Evolutionary conservation across 2,888 invertebrate species (phyloP), one percentile per base, ranked within the genome.

Genomic region (Himalopsyche kuldschensis): DNA sequence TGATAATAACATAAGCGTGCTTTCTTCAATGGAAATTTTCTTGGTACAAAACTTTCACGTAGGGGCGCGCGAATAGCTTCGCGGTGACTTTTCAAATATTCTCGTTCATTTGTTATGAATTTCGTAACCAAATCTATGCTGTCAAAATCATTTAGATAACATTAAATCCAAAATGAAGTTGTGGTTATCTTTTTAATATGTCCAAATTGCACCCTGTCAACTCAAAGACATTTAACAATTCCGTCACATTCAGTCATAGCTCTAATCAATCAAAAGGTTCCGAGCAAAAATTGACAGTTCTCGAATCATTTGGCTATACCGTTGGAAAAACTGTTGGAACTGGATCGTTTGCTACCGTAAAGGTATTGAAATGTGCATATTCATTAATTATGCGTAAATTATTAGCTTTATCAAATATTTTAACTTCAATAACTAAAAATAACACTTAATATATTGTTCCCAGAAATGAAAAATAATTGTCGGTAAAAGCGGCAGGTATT

Each of bases 281-380:
- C 69, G 69, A 69, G 3, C 35, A 31, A 4, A 41, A 76, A 76
- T 76, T 76, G 76, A 35, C 76, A 41, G 95, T 96, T 77, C 92
- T 96, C 47, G 95, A 96, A 90, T 93, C 94, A 32, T 96, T 96
- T 89, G 96, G 96, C 85, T 96, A 96, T 87, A 92, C 92, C 80
- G 90, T 96, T 82, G 95, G 96, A 24, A 94, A 94, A 88, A 94
- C 94, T 5, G 95, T 96, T 87, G 96, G 96, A 5, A 93, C 94
- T n/a, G 96, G 96, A 27, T 96, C 96, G 55, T 96, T 96, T 90
- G 96, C 96, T 75, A 95, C 95, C 79, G 96, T 96, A 11, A 95
- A 95, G 92, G 95, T 95, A 90, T 83, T 82, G 11, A 41, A 20
- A 20, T 41, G 10, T n/a, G 10, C 11, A 15, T 31, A 0, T 2